A percentile compares a stretch with the other conserved stretches of the same genome.
phyloP scores from a whole-genome alignment of 37 sponge, comb jelly and placozoan species.

The Chondrilla cf. caribensis region DNA sequence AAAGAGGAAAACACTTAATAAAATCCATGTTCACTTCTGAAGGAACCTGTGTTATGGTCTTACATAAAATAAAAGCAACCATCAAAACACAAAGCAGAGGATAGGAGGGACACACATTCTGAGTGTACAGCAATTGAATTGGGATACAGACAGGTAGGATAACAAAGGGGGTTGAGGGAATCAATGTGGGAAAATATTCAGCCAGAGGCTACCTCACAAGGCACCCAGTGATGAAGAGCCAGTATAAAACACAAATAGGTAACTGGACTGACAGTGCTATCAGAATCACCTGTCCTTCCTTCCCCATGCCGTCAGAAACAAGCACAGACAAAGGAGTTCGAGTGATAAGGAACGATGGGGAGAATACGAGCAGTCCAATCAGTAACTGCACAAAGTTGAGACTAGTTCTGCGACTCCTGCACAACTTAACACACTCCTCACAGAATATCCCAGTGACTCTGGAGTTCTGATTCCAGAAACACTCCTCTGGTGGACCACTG shows the following conservation, averaged over 20 bases:
- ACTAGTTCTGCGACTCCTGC: slow-evolving; percentile 21
- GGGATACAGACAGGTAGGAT: no score
- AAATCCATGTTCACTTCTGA: background rate
- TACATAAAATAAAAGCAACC: no score
- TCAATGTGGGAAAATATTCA: no score
- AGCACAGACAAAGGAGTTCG: slow-evolving; percentile 20
- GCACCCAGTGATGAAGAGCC: no score
- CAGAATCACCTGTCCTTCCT: slow-evolving; percentile 20
- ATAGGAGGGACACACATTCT: no score
- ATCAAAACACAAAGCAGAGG: no score
- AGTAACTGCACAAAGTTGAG: slow-evolving; percentile 50
- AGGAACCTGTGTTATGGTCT: no score
- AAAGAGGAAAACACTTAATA: background rate
- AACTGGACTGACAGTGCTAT: background rate
- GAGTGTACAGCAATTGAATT: no score
- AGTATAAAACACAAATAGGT: background rate
- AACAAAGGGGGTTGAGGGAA: no score
- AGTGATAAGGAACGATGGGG: background rate
- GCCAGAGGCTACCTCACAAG: no score
- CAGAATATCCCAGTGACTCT: slow-evolving; percentile 39
- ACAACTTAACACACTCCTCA: slow-evolving; percentile 25
- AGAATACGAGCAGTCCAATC: slow-evolving; percentile 15
- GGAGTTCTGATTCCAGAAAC: slow-evolving; percentile 47
- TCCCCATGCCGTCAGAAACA: slow-evolving; percentile 30
- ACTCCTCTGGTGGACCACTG: slow-evolving; percentile 28